Conservation (phyloP, 2,888 invertebrate species). For the Nipponacmea schrenckii region DNA sequence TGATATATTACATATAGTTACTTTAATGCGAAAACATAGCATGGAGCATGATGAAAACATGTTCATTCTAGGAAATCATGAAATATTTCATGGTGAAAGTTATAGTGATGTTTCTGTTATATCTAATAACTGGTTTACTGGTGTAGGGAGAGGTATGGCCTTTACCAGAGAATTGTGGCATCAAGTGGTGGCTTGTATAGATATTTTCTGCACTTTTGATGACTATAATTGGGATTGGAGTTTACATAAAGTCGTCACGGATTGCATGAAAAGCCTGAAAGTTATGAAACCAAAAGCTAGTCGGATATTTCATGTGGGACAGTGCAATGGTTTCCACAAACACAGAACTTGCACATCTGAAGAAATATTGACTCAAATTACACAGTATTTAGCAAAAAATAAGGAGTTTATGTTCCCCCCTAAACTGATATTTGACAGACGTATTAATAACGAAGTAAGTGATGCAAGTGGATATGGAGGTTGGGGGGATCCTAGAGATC, state of each 20-base stretch:
- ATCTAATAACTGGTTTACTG: constrained; percentile 5
- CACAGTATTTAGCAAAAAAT: not conserved
- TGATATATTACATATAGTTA: constrained; percentile 12
- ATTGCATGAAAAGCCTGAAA: constrained; percentile 11
- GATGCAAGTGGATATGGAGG: constrained; percentile 7
- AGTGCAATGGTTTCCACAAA: constrained; percentile 17
- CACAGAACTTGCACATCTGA: constrained; percentile 3
- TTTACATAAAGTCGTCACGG: constrained; percentile 4
- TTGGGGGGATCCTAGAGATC: constrained; percentile 19
- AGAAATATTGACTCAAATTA: not conserved
- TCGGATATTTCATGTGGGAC: constrained; percentile 17
- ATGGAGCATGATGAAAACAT: not conserved
- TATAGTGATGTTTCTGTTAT: not conserved
- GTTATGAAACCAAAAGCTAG: constrained; percentile 13
- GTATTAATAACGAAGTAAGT: not conserved
- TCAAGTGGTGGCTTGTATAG: constrained; percentile 7
- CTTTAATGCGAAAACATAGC: not conserved
- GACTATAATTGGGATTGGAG: constrained; percentile 24
- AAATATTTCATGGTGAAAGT: not conserved
- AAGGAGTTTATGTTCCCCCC: constrained; percentile 9
- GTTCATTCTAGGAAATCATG: constrained; percentile 16
- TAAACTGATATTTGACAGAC: not conserved
- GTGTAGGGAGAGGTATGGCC: constrained; percentile 14
- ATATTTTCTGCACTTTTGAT: constrained; percentile 18
- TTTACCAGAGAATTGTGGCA: constrained; percentile 17